Evolutionary conservation across 2,888 invertebrate species (phyloP), one percentile per base, ranked within the genome.

Genomic region (Coecobrya sp.): DNA sequence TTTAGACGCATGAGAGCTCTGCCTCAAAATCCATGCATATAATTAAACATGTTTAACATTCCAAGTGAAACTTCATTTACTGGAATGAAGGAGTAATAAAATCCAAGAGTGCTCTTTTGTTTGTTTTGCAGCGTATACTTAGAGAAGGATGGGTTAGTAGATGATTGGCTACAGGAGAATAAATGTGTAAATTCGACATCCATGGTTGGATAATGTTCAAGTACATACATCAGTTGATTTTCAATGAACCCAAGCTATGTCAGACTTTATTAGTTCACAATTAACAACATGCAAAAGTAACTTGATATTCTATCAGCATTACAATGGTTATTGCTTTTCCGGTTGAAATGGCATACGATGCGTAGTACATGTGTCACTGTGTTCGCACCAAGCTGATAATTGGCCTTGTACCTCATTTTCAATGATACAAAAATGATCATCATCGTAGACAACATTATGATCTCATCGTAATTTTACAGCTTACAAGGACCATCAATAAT

Each of bases 371-470:
- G 13, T 49, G 30, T 49, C 42, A 62, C 49, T 65, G 30, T 42
- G 62, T 79, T 91, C 86, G 81, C 91, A 91, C 91, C 70, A 86
- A 86, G 25, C 59, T 42, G 91, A 86, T 91, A 91, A 91, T 91
- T 91, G 82, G 79, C 91, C 91, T 90, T 90, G 90, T 86, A 30
- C 76, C 68, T 86, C 42, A 65, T 90, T 90, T 79, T 85, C 62
- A 76, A 65, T 79, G 73, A 68, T 73, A 84, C 36, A 68, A 49
- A 25, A 36, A n/a, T 42, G 42, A 65, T 30, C 30, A 65, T 30
- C 30, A 42, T 42, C 19, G 7, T 19, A 19, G 70, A 70, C n/a
- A 42, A 22, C n/a, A 25, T 70, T n/a, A 42, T 42, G 90, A 90
- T 73, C 76, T 90, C 90, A 90, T 90, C 90, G 13, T 62, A 11